A percentile compares a stretch with the other conserved stretches of the same genome.
Conservation (phyloP, 2,888 invertebrate species). For the Amphiduros pacificus region DNA sequence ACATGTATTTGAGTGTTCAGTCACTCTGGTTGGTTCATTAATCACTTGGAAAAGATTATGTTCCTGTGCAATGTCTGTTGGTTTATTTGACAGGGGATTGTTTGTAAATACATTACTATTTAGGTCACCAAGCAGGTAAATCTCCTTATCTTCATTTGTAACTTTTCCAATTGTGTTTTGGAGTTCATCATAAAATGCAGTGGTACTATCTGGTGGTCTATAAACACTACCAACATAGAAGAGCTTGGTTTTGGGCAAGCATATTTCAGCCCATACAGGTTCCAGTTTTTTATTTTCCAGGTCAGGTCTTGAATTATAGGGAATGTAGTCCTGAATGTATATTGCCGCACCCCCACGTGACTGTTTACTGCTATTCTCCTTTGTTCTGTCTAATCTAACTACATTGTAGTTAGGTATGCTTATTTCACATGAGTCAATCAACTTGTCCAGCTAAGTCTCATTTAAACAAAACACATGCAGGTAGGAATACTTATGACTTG, state of each 20-base stretch:
- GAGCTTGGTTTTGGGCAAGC: not conserved
- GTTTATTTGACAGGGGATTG: not conserved
- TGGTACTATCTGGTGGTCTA: not conserved
- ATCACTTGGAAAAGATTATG: too few species aligned
- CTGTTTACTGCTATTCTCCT: not conserved
- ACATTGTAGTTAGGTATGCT: not conserved
- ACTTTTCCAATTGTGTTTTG: not conserved
- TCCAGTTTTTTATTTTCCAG: not conserved
- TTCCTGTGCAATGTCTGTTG: not conserved
- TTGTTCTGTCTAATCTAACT: not conserved
- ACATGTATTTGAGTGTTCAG: not conserved
- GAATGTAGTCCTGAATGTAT: not conserved
- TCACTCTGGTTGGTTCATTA: not conserved
- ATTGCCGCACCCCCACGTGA: not conserved
- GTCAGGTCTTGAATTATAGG: not conserved
- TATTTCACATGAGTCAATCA: too few species aligned
- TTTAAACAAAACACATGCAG: too few species aligned
- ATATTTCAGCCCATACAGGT: not conserved
- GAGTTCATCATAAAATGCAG: not conserved
- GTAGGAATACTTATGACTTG: too few species aligned
- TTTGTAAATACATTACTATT: not conserved
- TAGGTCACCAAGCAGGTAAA: not conserved
- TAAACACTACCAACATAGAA: not conserved
- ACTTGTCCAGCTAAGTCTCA: too few species aligned
- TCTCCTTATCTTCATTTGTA: not conserved